A percentile compares a stretch with the other conserved stretches of the same genome.
Evolutionary conservation across 2,797 vertebrate genomes (phyloP).

Genomic region (Myotis findleyi): DNA sequence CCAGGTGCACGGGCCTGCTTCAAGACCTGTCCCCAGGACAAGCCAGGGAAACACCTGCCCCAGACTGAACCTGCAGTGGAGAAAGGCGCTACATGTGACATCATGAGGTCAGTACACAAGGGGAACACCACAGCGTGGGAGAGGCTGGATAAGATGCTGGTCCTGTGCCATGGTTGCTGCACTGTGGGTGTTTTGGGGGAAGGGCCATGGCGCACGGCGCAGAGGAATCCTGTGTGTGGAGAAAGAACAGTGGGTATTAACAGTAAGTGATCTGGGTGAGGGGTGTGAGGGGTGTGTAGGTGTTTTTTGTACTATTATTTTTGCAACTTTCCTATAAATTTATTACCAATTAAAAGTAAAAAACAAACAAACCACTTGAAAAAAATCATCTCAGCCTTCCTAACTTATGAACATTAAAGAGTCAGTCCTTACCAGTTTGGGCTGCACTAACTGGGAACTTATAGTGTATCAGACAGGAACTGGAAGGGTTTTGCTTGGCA

Average conservation of each 20-base stretch:
- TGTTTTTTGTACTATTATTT: not conserved
- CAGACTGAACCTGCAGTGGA: not conserved
- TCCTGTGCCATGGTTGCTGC: accelerated
- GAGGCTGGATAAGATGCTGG: accelerated
- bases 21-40: not conserved
- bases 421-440: not conserved
- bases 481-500: not conserved
- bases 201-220: not conserved
- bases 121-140: no score
- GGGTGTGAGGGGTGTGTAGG: not conserved
- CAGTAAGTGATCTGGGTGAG: not conserved
- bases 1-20: not conserved
- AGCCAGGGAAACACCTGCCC: not conserved
- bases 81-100: not conserved
- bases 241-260: not conserved
- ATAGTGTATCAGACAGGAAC: not conserved
- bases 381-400: not conserved
- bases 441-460: not conserved
- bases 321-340: not conserved
- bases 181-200: not conserved
- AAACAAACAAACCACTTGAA: not conserved
- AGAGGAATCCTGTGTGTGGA: not conserved
- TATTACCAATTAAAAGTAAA: not conserved
- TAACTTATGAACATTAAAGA: not conserved
- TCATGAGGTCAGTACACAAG: not conserved